Evolutionary conservation across 2,113 vertebrate species (phyloP), one percentile per base, ranked within the genome.

Genomic region (Dermatemys mawii): DNA sequence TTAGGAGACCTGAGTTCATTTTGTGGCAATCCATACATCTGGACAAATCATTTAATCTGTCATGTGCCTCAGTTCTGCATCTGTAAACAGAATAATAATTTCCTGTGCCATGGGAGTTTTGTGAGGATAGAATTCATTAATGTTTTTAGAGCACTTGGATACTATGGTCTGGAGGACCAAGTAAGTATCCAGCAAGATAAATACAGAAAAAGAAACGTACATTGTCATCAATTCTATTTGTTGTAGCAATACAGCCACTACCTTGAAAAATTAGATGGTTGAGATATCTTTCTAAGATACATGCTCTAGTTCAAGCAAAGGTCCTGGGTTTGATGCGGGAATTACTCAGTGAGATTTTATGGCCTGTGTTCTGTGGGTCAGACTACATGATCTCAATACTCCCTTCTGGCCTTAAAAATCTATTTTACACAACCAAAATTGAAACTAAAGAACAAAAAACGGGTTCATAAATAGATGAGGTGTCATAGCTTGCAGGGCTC

Each of bases 21-120:
- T 94, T 92, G 78, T 94, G 87, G 81, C 86, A 93, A 76, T 92
- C 95, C 81, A 94, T 90, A 92, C 92, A 88, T 46, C 96, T 92
- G 95, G 78, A 91, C 89, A 92, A 94, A 90, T 91, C 86, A 63
- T 81, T 90, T 96, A 84, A 83, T 95, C 89, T 84, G 63, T 54
- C 24, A 48, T 88, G 44, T 63, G 90, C 83, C 85, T 95, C 87
- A 93, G 87, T 76, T 88, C 32, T 3, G 48, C 26, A 63, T 94
- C 95, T 35, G 96, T 91, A 89, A 76, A 76, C 7, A 3, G 26
- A 2, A 76, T 75, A 75, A 88, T 93, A 90, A 44, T 91, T 76
- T 76, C 75, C 91, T 93, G 88, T 50, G 81, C 91, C 90, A 90
- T 90, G 85, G 83, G 84, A 86, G 55, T 26, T 51, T 93, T 92